Conservation (phyloP, 1,140 invertebrate species). For the Penaeus vannamei region DNA sequence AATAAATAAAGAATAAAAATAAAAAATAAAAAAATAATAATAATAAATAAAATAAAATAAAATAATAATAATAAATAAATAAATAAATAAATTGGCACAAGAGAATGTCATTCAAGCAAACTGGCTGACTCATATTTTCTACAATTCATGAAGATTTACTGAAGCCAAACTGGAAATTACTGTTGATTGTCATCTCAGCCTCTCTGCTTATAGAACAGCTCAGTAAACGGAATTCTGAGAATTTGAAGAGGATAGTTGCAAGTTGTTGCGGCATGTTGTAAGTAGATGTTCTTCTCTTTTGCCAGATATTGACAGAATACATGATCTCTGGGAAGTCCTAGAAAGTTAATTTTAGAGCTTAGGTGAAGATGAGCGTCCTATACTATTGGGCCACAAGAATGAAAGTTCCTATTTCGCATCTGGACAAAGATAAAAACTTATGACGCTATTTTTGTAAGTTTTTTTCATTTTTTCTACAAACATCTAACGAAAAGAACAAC, state of each 20-base stretch:
- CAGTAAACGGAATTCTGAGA: constrained; percentile 31
- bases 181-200: constrained; percentile 30
- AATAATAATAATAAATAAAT: too few species aligned
- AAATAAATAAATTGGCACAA: constrained; percentile 16
- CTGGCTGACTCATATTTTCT: constrained; percentile 40
- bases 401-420: too few species aligned
- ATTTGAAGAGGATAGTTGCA: constrained; percentile 21
- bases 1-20: too few species aligned
- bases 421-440: too few species aligned
- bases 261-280: constrained; percentile 1
- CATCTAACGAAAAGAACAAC: too few species aligned
- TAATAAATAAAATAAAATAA: too few species aligned
- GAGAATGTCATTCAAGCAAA: constrained; percentile 24
- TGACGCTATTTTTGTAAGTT: too few species aligned
- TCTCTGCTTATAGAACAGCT: constrained; percentile 16
- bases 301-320: constrained; percentile 36
- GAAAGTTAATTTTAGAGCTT: constrained; percentile 35
- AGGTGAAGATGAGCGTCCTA: too few species aligned
- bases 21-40: too few species aligned
- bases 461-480: too few species aligned
- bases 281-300: constrained; percentile 35
- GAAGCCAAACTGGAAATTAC: constrained; percentile 29
- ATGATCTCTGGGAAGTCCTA: constrained; percentile 8
- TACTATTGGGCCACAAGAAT: too few species aligned
- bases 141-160: constrained; percentile 36